Percentiles rank a stretch among this genome's conserved stretches.
These are phyloP conservation scores for Corapipo altera DNA, from an alignment of 2,113 vertebrate species.

Conservation along the genomic window DNA sequence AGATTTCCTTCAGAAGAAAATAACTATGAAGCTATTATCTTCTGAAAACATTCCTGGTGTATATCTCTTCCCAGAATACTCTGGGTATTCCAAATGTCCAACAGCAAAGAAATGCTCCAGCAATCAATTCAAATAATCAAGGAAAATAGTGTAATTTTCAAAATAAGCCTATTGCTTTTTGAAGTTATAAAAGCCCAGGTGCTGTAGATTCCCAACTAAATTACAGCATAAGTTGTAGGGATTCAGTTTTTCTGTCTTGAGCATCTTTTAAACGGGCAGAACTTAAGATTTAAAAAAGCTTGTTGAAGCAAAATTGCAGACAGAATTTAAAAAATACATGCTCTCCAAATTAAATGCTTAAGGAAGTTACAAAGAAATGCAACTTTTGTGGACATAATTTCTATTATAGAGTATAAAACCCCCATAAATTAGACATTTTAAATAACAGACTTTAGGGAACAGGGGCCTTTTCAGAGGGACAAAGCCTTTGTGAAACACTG, in stretches of 20 bases:
- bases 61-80: background rate
- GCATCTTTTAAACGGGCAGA: background rate
- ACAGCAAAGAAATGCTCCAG: background rate
- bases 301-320: background rate
- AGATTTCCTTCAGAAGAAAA: background rate
- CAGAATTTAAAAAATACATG: background rate
- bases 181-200: background rate
- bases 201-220: background rate
- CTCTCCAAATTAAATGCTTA: slow-evolving; percentile 4
- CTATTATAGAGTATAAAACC: background rate
- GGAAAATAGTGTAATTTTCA: slow-evolving; percentile 10
- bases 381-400: slow-evolving; percentile 27
- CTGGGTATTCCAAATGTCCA: background rate
- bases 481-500: background rate
- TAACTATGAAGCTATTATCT: background rate
- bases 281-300: background rate
- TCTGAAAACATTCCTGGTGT: background rate
- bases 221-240: background rate
- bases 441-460: slow-evolving; percentile 1
- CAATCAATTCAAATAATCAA: background rate
- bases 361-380: slow-evolving; percentile 1
- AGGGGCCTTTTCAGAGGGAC: background rate
- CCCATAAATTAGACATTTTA: slow-evolving; percentile 34
- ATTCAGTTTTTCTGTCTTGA: background rate
- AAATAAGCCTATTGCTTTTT: background rate